Base-by-base conservation (phyloP, 2,888 invertebrate genomes). In the Leptothorax acervorum region DNA sequence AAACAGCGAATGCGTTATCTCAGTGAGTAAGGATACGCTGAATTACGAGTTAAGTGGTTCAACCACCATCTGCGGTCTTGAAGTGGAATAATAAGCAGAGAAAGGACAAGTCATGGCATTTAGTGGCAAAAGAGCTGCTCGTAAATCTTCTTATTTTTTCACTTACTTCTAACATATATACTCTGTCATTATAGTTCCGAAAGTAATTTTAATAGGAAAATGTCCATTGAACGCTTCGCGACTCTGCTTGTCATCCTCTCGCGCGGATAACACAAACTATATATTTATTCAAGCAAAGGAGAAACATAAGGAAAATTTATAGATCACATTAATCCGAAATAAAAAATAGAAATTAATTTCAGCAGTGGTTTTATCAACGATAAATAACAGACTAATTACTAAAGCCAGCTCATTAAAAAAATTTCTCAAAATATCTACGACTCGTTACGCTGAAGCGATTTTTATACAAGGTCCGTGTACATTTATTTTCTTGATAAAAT, bases 11-110 rank as follows among this genome's bases (percentile, higher is more conserved):
- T 31, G n/a, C 45, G 31, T 76, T 28, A 57, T 55, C 53, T 51
- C 45, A 48, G 35, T 73, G n/a, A n/a, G 18, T 28, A 23, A 51
- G 8, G 23, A 66, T 28, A 60, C 11, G 48, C 60, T n/a, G 48
- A 60, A 51, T 82, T 70, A 42, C 23, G 62, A 53, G 51, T 83
- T 53, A 31, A 81, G 79, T 66, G 42, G 55, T 73, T 51, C 73
- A 60, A 48, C 42, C 73, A 48, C 60, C 73, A 81, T 71, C 73
- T 73, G 79, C 12, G 79, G 18, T 39, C 60, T 35, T 23, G 12
- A 73, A 73, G 79, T 81, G 9, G 73, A 71, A 60, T 73, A 81
- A 60, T 81, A 81, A 81, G 35, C 35, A 48, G 60, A 71, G 79
- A 81, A 81, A 71, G 60, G 35, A 60, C 60, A 35, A 81, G 79